Evolutionary conservation across 2,797 vertebrate species (phyloP).

Genomic region (Pseudochirops cupreus): DNA sequence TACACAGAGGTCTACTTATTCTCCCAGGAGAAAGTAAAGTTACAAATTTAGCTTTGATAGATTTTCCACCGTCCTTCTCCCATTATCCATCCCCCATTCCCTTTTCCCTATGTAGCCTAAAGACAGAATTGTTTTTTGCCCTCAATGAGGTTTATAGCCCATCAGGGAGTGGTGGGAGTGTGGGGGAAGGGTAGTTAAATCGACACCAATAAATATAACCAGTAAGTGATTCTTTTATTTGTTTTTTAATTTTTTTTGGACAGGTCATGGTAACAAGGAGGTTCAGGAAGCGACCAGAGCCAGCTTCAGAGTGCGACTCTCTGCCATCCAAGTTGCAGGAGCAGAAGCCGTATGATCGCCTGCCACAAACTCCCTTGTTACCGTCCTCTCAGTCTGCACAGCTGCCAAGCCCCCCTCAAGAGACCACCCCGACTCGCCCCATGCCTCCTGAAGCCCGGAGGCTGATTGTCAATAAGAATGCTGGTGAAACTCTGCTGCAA

Average conservation of each 20-base stretch:
- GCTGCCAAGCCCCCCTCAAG: conserved; percentile 82
- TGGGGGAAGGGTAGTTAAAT: not conserved
- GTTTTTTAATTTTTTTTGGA: not conserved
- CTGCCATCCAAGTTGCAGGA: conserved; percentile 87
- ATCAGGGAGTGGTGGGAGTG: not conserved
- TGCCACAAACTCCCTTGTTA: conserved; percentile 82
- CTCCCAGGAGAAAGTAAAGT: conserved; percentile 50
- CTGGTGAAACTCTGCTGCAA: conserved; percentile 97
- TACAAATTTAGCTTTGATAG: conserved; percentile 12
- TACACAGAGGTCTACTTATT: not conserved
- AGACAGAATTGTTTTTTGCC: not conserved
- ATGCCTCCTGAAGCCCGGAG: conserved; percentile 97
- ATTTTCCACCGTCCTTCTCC: not conserved
- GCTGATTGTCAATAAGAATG: conserved; percentile 99
- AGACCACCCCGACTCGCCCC: conserved; percentile 91
- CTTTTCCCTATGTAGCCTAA: not conserved
- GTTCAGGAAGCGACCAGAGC: conserved; percentile 90
- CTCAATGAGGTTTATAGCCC: not conserved
- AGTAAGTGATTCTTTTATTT: not conserved
- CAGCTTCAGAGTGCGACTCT: conserved; percentile 88
- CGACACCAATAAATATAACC: not conserved
- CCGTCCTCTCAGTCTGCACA: conserved; percentile 80
- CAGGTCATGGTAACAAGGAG: conserved; percentile 87
- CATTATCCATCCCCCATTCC: not conserved
- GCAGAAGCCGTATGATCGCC: conserved; percentile 86